Conservation (phyloP, 2,113 vertebrate species). For the Oxyruncus cristatus region DNA sequence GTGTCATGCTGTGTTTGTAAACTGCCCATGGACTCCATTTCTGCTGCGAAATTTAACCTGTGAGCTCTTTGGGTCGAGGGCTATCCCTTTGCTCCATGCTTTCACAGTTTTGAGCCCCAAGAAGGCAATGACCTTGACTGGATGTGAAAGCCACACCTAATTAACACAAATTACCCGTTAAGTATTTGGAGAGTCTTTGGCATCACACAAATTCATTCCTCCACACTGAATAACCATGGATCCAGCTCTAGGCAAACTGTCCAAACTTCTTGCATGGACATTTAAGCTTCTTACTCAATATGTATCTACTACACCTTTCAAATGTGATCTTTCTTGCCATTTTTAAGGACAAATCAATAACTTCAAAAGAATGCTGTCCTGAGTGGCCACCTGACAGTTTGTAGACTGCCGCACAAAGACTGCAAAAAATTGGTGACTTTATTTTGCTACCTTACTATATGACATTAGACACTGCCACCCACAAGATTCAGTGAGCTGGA, state of each 20-base stretch:
- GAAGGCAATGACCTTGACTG: background rate
- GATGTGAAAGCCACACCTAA: background rate
- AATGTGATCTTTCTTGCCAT: background rate
- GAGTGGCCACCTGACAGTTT: background rate
- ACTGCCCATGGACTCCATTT: background rate
- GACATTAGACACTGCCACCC: background rate
- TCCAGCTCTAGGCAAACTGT: background rate
- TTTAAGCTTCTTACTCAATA: background rate
- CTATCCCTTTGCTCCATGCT: background rate
- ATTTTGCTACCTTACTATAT: background rate
- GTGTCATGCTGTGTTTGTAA: background rate
- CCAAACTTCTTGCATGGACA: background rate
- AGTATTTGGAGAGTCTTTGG: background rate
- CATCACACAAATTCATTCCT: background rate
- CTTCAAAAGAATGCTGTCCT: background rate
- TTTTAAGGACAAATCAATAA: background rate
- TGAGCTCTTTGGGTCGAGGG: background rate
- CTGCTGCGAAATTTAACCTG: background rate
- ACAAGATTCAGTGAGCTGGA: background rate
- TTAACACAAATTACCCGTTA: background rate
- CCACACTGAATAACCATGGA: background rate
- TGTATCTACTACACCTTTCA: background rate
- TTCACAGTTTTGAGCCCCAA: background rate
- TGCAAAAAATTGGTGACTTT: background rate
- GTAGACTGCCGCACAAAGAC: background rate